These are phyloP conservation scores for Axea sp. DNA, from an alignment of 2,888 invertebrate species.

Conservation along the genomic window DNA sequence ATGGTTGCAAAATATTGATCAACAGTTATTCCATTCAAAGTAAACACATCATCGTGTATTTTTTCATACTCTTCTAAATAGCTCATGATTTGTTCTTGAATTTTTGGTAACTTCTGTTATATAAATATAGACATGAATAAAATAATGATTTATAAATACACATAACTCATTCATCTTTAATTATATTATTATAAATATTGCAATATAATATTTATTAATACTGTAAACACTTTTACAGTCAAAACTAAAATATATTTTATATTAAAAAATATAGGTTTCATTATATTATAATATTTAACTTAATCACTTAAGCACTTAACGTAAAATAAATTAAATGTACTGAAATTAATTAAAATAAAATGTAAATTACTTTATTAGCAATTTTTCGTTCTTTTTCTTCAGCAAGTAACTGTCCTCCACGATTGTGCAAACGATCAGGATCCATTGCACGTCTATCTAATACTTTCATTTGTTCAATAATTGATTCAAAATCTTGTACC, in stretches of 20 bases:
- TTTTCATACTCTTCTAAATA: slow-evolving; percentile 79
- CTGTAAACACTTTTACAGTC: no score
- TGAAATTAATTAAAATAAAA: no score
- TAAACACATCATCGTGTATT: slow-evolving; percentile 81
- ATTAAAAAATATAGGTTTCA: no score
- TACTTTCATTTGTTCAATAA: slow-evolving; percentile 88
- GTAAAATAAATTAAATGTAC: no score
- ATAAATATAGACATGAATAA: neutral
- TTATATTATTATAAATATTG: no score
- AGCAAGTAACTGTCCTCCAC: slow-evolving; percentile 90
- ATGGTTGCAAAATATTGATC: slow-evolving; percentile 83
- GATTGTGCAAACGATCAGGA: slow-evolving; percentile 90
- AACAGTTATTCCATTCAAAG: slow-evolving; percentile 84
- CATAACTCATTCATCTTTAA: no score
- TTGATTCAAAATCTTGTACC: slow-evolving; percentile 83
- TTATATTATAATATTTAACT: no score
- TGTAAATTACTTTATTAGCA: slow-evolving; percentile 80
- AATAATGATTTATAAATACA: no score
- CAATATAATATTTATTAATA: no score
- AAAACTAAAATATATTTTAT: no score
- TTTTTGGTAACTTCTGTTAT: slow-evolving; percentile 84
- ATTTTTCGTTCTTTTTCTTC: slow-evolving; percentile 94
- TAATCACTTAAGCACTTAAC: no score
- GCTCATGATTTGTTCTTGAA: slow-evolving; percentile 84
- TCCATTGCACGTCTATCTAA: slow-evolving; percentile 88